Conservation (phyloP, 2,888 invertebrate genomes). For the Tanypteryx hageni region DNA sequence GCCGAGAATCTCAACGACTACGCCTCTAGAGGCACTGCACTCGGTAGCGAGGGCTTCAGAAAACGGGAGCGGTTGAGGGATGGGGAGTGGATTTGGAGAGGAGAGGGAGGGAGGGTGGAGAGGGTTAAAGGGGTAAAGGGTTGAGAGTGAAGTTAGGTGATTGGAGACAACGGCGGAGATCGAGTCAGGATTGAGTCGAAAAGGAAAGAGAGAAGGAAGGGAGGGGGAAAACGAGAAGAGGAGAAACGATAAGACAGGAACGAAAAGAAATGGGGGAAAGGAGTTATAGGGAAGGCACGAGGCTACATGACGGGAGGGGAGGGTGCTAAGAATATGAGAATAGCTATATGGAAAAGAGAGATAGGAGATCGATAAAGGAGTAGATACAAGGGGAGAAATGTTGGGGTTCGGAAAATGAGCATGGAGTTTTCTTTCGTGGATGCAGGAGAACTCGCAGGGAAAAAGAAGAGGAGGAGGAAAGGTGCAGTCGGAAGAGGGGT, state of each 20-base stretch:
- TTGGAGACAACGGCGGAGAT: not conserved
- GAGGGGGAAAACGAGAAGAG: not conserved
- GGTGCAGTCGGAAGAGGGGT: too few relatives aligned
- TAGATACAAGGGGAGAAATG: too few relatives aligned
- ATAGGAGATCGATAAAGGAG: too few relatives aligned
- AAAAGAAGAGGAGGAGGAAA: too few relatives aligned
- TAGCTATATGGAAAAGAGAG: too few relatives aligned
- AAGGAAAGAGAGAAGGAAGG: not conserved
- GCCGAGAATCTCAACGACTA: conserved; percentile 60
- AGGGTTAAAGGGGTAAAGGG: not conserved
- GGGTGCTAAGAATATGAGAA: too few relatives aligned
- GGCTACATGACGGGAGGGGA: too few relatives aligned
- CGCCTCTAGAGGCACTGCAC: conserved; percentile 51
- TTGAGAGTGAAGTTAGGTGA: not conserved
- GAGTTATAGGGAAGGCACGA: too few relatives aligned
- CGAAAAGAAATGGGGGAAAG: not conserved
- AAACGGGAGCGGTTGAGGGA: not conserved
- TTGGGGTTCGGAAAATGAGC: too few relatives aligned
- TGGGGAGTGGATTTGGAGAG: not conserved
- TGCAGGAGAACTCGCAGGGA: too few relatives aligned
- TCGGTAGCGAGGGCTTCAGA: not conserved
- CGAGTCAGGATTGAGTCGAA: not conserved
- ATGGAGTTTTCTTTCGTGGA: too few relatives aligned
- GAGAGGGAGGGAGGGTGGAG: not conserved
- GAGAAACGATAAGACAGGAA: not conserved